Base-by-base conservation (phyloP, 2,113 vertebrate genomes). In the Corythornis madagascariensis region DNA sequence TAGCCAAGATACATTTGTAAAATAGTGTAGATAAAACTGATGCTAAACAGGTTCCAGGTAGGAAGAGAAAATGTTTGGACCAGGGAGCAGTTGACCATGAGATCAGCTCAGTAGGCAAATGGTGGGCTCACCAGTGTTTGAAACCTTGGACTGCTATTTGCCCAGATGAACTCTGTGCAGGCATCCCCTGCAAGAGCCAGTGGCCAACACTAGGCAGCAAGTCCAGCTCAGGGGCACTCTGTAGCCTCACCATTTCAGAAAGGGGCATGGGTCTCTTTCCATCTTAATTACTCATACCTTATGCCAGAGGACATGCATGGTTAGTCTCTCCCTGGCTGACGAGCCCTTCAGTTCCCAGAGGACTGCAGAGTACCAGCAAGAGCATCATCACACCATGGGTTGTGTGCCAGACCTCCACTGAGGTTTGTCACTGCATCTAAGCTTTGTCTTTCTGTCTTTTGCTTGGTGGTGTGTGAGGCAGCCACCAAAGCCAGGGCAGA, bases 331-430 rank as follows among this genome's bases (percentile, higher is more conserved):
- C 35, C 31, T 50, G 43, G 52, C 12, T 15, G 17, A 11, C 4
- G 29, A 79, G n/a, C 29, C 18, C 53, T 22, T n/a, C 18, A 6
- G 5, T 18, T 67, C 47, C 53, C 53, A 21, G 80, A 28, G 42
- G 80, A 76, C 24, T 0, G 2, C 48, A 19, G 38, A n/a, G 63
- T 2, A 13, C 25, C 42, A 53, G 59, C 26, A 48, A 25, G 55
- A 55, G n/a, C 59, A 16, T 19, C 1, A 35, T 35, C 35, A 4
- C 29, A 5, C 17, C 1, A 1, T 10, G 1, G 7, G 33, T 10
- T 6, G 66, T 16, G 45, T 29, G 26, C 57, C 59, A 57, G 64
- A 38, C 38, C 38, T 38, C 38, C 38, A 38, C 10, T 50, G 64
- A 50, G 1, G 18, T 47, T 33, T 14, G 0, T 8, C 53, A 26